Evolutionary conservation across 2,888 invertebrate species (phyloP).

Genomic region (Timema cristinae): DNA sequence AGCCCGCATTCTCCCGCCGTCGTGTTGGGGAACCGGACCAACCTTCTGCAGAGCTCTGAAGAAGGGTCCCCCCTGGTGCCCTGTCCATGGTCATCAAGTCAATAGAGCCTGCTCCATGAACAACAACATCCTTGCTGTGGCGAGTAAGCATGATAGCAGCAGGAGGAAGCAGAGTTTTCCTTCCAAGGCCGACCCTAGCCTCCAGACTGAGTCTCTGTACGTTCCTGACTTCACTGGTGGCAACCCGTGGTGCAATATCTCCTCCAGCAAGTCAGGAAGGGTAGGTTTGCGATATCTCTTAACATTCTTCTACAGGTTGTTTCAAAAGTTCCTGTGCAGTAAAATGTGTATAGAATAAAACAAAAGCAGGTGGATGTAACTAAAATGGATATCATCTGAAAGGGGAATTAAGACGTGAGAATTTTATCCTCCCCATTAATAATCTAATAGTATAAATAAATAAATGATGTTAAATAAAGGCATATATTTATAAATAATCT

Average conservation of each 20-base stretch:
- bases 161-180: constrained; percentile 80
- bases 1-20: constrained; percentile 4
- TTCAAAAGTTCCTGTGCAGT: too few relatives aligned
- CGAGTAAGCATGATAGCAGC: constrained; percentile 52
- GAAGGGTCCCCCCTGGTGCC: background rate
- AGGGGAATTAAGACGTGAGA: background rate
- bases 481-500: too few relatives aligned
- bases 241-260: constrained; percentile 46
- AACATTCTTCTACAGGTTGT: too few relatives aligned
- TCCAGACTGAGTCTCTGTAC: constrained; percentile 13
- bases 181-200: constrained; percentile 20
- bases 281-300: constrained; percentile 32
- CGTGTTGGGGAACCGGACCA: constrained; percentile 44
- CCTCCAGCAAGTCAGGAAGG: constrained; percentile 41
- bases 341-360: too few relatives aligned
- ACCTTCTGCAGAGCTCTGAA: constrained; percentile 33
- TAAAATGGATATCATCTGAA: constrained; percentile 29
- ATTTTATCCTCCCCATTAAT: too few relatives aligned
- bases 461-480: too few relatives aligned
- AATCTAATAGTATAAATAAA: too few relatives aligned
- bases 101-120: constrained; percentile 4
- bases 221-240: constrained; percentile 41
- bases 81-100: constrained; percentile 13
- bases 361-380: too few relatives aligned
- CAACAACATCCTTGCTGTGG: background rate